Base-by-base conservation (phyloP, 2,888 invertebrate species). In the Drosophila atroscutellata region DNA sequence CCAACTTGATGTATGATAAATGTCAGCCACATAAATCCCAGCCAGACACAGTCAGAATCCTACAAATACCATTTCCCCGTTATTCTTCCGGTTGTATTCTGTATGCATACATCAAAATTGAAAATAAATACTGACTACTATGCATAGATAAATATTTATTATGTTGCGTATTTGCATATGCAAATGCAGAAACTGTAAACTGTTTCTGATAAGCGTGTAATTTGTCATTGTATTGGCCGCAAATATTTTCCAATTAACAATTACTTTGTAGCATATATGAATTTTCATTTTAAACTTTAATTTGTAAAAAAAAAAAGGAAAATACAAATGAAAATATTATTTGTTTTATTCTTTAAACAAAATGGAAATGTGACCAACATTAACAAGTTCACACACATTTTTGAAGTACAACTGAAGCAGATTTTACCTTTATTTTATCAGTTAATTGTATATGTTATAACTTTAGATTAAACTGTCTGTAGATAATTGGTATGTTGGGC, bases 81-180 rank as follows among this genome's bases (percentile, higher is more conserved):
- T 77, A 61, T 66, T 69, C 56, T 73, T 72, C 72, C 76, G 77
- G 66, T 62, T 64, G 34, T 63, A 69, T 47, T 69, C 58, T 61
- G 18, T 39, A 45, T 72, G 58, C 64, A 67, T 65, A 67, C 57
- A 74, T 69, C 28, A 20, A n/a, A 58, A 36, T 63, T 54, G 45
- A 59, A 77, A 64, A 72, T 59, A 59, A 62, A 64, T 55, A 32
- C 28, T 60, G 63, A 65, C 36, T 32, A 20, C 24, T 50, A 15
- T 67, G 59, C 59, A 58, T 58, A 57, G 36, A 60, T 72, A 78
- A 78, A 83, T 72, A 79, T 74, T 77, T 72, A 63, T 49, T 56
- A 36, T 66, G n/a, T 59, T 54, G 11, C 49, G n/a, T 64, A 66
- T 88, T 83, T 83, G 67, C 42, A 55, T 82, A 79, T 82, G 87